Base-by-base conservation (phyloP, 2,888 invertebrate genomes). In the Macroteleia sp. region DNA sequence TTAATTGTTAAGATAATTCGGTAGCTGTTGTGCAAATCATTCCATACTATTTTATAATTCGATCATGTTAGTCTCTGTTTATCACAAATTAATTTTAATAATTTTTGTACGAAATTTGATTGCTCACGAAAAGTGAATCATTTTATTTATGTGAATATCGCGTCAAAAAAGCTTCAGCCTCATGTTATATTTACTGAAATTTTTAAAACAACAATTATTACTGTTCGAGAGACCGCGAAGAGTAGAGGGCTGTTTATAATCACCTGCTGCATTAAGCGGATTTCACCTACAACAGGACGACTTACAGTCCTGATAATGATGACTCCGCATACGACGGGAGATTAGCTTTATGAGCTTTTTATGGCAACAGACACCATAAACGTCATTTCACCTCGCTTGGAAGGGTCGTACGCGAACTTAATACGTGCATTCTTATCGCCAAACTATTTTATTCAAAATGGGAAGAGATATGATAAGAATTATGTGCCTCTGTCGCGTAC, bases 281-380 rank as follows among this genome's bases (percentile, higher is more conserved):
- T 54, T 50, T 59, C 59, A 59, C 69, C 69, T 54, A 34, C 34
- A 46, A 46, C 67, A 19, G 67, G 14, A 62, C 67, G 50, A 62
- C 56, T 69, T 62, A 46, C 41, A 44, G 46, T 61, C 42, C 75
- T 50, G 57, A 69, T 76, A 76, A 76, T 76, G 69, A 76, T 44
- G 34, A 62, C 56, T 69, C 17, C n/a, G 62, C 69, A 34, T 62
- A 69, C 74, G 22, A 64, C 59, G 61, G 19, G 41, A 79, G 76
- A 83, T 84, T 82, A 81, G 75, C 70, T 85, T 85, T 83, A 85
- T 77, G 80, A 57, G 76, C 61, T 66, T 83, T 85, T 85, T 76
- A 76, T 25, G 52, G 56, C 67, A 69, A 83, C 82, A 59, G 75
- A 74, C 78, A 74, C 76, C 78, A 79, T 79, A 81, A 82, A 82